phyloP scores from a whole-genome alignment of 2,888 invertebrate species.

The Catocala sponsa region DNA sequence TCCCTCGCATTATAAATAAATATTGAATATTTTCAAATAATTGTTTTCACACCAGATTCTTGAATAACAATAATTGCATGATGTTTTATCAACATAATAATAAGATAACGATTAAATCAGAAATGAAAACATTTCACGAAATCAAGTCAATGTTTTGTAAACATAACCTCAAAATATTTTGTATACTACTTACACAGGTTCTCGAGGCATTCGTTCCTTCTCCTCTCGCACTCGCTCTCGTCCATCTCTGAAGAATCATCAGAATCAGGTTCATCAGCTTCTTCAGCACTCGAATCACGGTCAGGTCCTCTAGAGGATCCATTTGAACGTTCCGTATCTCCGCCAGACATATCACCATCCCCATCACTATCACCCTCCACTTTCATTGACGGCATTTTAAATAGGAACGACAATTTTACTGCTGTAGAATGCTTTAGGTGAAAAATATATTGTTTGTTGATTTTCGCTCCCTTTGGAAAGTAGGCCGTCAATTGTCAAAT shows the following conservation, averaged over 20 bases:
- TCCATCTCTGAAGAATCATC: constrained; percentile 97
- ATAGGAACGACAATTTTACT: neutral
- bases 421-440: constrained; percentile 1
- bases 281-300: constrained; percentile 92
- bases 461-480: constrained; percentile 57
- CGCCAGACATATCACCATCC: constrained; percentile 91
- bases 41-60: neutral
- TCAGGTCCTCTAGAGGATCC: constrained; percentile 91
- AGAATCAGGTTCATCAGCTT: constrained; percentile 93
- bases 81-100: constrained; percentile 4
- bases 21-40: neutral
- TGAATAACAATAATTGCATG: neutral
- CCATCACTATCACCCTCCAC: constrained; percentile 89
- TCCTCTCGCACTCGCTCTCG: constrained; percentile 95
- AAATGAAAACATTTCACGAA: constrained; percentile 33
- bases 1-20: neutral
- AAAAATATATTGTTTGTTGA: constrained; percentile 31
- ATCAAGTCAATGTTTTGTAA: constrained; percentile 76
- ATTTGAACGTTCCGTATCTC: constrained; percentile 90
- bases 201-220: constrained; percentile 94
- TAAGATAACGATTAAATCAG: constrained; percentile 8
- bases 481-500: constrained; percentile 44
- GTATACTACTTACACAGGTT: constrained; percentile 88
- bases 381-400: constrained; percentile 90
- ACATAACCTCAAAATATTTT: constrained; percentile 79